Conservation (phyloP, 2,797 vertebrate species). For the Neopelma chrysocephalum region DNA sequence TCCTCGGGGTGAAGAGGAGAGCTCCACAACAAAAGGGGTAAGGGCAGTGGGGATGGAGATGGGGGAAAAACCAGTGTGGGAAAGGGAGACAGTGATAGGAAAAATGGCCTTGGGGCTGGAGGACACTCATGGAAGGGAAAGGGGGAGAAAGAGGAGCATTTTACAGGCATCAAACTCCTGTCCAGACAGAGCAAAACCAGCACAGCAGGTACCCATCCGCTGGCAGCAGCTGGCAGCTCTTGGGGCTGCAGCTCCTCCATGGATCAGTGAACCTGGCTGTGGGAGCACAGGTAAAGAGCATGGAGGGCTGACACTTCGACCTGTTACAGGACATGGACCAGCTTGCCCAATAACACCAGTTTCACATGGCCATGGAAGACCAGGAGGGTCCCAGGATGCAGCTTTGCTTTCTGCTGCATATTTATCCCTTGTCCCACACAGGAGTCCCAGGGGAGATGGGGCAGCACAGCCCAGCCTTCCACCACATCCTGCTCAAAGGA, state of each 20-base stretch:
- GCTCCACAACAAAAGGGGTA: not conserved
- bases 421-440: not conserved
- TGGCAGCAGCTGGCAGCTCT: not conserved
- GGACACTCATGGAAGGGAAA: not conserved
- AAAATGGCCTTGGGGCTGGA: not conserved
- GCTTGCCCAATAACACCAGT: not conserved
- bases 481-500: not conserved
- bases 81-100: not conserved
- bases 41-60: fast-evolving
- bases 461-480: not conserved
- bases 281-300: not conserved
- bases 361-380: fast-evolving
- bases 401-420: not conserved
- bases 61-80: not conserved
- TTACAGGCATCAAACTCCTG: not conserved
- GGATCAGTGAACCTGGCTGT: fast-evolving
- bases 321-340: not conserved
- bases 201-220: not conserved
- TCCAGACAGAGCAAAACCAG: not conserved
- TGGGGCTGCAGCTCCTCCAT: not conserved
- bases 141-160: not conserved
- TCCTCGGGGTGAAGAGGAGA: fast-evolving
- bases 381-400: not conserved
- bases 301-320: fast-evolving
- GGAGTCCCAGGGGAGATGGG: fast-evolving